phyloP scores from a whole-genome alignment of 23 tunicate genomes.

The Trididemnum nubilum region DNA sequence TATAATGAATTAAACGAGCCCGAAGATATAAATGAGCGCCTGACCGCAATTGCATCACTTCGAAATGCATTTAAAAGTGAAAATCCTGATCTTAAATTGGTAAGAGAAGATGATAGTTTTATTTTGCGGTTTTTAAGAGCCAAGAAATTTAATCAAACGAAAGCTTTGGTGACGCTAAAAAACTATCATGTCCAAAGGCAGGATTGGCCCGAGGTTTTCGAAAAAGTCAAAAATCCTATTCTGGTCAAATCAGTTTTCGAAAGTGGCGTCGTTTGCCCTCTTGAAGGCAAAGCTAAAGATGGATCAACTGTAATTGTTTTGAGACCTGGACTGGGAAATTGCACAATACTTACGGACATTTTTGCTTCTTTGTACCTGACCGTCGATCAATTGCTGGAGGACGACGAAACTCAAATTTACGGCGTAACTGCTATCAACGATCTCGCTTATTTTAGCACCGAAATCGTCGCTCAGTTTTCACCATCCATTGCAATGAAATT shows the following conservation, averaged over 20 bases:
- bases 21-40: conserved; percentile 35
- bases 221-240: conserved; percentile 69
- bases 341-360: conserved; percentile 41
- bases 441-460: conserved; percentile 33
- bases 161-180: conserved; percentile 35
- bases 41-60: conserved; percentile 40
- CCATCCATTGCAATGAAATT: conserved; percentile 61
- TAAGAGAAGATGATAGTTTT: conserved; percentile 41
- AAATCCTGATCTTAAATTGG: conserved; percentile 17
- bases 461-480: conserved; percentile 55
- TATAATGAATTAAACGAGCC: conserved; percentile 66
- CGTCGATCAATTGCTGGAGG: conserved; percentile 47
- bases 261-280: conserved; percentile 32
- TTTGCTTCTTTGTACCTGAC: conserved; percentile 42
- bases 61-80: conserved; percentile 4
- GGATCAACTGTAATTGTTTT: conserved; percentile 55
- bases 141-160: conserved; percentile 56
- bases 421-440: conserved; percentile 65
- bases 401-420: conserved; percentile 67
- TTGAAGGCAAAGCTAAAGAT: conserved; percentile 46
- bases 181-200: conserved; percentile 56
- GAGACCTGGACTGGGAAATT: conserved; percentile 52
- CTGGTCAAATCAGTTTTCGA: conserved; percentile 36
- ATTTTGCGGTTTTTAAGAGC: conserved; percentile 72
- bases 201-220: conserved; percentile 61